phyloP scores from a whole-genome alignment of 1,140 invertebrate genomes.

The Bombus terrestris region DNA sequence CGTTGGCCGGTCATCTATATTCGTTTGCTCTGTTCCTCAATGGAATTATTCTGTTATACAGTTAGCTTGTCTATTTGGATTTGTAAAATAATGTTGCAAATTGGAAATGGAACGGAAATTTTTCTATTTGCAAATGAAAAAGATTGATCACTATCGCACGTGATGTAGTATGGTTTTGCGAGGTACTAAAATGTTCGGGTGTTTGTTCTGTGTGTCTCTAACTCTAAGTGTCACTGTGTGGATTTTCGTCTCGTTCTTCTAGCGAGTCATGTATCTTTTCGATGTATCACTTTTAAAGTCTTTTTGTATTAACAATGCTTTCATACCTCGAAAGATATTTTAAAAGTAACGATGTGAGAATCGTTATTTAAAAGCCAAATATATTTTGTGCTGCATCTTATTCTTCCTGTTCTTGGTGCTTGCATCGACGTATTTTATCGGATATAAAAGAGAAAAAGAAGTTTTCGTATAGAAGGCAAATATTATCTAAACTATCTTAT shows the following conservation, averaged over 20 bases:
- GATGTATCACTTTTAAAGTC: no score
- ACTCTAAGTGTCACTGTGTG: background rate
- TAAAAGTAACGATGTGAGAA: no score
- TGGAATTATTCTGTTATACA: background rate
- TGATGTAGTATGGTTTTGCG: background rate
- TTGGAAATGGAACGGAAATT: background rate
- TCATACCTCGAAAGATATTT: no score
- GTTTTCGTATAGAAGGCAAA: no score
- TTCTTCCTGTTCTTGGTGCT: background rate
- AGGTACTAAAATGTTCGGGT: background rate
- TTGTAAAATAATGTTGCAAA: background rate
- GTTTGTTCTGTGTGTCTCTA: background rate
- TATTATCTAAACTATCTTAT: no score
- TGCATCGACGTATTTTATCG: background rate
- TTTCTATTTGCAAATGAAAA: no score
- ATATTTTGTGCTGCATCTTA: no score
- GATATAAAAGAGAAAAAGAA: background rate
- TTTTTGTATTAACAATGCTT: no score
- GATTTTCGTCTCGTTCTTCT: background rate
- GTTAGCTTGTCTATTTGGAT: background rate
- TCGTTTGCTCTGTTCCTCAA: no score
- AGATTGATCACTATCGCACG: background rate
- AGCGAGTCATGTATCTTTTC: no score
- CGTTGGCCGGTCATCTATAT: background rate
- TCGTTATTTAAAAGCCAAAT: no score